These are phyloP conservation scores for Ardeotis arabs DNA, from an alignment of 2,113 vertebrate species.

Conservation along the genomic window DNA sequence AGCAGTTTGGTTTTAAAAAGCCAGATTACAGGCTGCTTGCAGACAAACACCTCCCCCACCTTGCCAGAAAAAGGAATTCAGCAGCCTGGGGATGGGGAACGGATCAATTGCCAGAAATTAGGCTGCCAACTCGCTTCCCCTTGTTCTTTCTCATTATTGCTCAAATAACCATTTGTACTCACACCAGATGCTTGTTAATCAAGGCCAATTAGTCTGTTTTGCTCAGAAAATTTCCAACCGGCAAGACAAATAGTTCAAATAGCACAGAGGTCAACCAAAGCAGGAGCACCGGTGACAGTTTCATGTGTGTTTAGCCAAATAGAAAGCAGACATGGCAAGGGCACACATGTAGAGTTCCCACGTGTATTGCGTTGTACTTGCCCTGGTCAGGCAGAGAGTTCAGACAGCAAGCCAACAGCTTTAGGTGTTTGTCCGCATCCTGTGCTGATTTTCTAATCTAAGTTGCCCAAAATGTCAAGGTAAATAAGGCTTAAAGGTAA, in stretches of 20 bases:
- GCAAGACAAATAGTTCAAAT: constrained; percentile 66
- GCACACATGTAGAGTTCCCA: background rate
- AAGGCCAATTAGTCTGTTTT: constrained; percentile 69
- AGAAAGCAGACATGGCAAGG: constrained; percentile 67
- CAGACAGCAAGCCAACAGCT: background rate
- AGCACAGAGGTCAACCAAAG: constrained; percentile 56
- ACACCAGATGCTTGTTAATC: constrained; percentile 71
- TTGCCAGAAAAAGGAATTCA: constrained; percentile 29
- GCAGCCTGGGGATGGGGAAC: background rate
- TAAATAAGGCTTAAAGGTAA: constrained; percentile 16
- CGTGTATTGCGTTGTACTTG: background rate
- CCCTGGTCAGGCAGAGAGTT: background rate
- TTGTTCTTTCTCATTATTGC: constrained; percentile 66
- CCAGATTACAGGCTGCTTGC: background rate
- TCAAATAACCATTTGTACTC: constrained; percentile 68
- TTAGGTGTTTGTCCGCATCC: background rate
- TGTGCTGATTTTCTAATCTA: background rate
- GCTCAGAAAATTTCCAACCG: constrained; percentile 67
- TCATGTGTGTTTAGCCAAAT: constrained; percentile 51
- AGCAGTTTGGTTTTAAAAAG: background rate
- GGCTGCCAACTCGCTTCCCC: constrained; percentile 45
- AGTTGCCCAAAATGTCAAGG: constrained; percentile 35
- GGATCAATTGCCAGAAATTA: constrained; percentile 64
- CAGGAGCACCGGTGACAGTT: constrained; percentile 48
- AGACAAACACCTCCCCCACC: background rate